Evolutionary conservation across 1,140 invertebrate genomes (phyloP).

Genomic region (Drosophila albomicans): DNA sequence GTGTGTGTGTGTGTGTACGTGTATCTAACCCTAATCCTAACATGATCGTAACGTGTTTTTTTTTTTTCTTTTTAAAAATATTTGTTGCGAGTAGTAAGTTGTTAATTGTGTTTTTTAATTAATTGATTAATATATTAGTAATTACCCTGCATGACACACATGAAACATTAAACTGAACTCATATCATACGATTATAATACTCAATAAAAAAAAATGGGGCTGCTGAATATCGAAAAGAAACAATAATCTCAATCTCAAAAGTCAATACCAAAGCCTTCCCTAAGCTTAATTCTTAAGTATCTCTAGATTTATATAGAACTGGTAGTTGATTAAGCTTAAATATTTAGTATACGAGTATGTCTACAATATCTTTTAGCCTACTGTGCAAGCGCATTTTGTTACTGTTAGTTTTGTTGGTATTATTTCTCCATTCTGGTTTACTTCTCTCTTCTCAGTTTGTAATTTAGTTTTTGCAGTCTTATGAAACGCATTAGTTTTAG

Average conservation of each 20-base stretch:
- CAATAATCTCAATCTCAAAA: neutral
- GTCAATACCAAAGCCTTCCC: conserved; percentile 19
- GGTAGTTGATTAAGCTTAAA: conserved; percentile 48
- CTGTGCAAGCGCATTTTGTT: conserved; percentile 45
- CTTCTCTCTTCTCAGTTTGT: conserved; percentile 35
- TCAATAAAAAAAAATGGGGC: conserved; percentile 6
- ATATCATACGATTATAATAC: conserved; percentile 28
- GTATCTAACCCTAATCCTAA: conserved; percentile 60
- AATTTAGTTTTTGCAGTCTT: conserved; percentile 50
- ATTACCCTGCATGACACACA: conserved; percentile 59
- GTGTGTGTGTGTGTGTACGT: conserved; percentile 49
- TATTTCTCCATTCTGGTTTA: conserved; percentile 36
- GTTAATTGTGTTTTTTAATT: conserved; percentile 53
- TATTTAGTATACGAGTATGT: conserved; percentile 39
- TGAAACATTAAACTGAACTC: conserved; percentile 39
- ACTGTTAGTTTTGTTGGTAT: conserved; percentile 27
- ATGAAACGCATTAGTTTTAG: conserved; percentile 62
- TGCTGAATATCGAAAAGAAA: neutral
- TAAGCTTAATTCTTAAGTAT: conserved; percentile 37
- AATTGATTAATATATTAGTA: conserved; percentile 48
- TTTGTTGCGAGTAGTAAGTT: conserved; percentile 65
- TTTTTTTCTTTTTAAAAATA: conserved; percentile 50
- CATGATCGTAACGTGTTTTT: conserved; percentile 60
- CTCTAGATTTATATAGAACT: conserved; percentile 30
- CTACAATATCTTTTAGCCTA: conserved; percentile 31